These are phyloP conservation scores for Genyomyrus donnyi DNA, from an alignment of 2,113 vertebrate species.

Conservation along the genomic window DNA sequence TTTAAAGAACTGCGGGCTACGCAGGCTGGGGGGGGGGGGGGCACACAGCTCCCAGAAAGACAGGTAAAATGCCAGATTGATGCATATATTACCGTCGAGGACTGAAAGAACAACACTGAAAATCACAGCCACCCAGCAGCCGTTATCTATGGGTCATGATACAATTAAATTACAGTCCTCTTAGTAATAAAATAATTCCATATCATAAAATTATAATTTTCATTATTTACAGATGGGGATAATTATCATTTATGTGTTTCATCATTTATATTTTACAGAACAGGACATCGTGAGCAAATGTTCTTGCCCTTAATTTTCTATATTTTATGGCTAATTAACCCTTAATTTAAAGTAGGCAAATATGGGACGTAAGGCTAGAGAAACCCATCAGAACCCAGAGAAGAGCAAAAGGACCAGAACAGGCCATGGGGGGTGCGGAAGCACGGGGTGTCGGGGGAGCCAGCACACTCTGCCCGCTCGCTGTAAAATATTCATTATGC, in stretches of 20 bases:
- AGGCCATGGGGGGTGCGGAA: neutral
- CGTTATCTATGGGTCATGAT: neutral
- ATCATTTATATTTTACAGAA: neutral
- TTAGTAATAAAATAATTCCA: neutral
- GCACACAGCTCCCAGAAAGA: neutral
- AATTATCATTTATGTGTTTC: neutral
- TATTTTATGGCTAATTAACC: conserved; percentile 1
- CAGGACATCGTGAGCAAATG: neutral
- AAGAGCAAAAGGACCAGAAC: neutral
- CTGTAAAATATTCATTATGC: neutral
- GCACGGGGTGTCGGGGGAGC: neutral
- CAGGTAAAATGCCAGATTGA: neutral
- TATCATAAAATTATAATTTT: neutral
- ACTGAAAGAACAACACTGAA: neutral
- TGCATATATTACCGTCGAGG: neutral
- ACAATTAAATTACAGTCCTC: neutral
- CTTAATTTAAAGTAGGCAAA: neutral
- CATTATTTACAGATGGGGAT: neutral
- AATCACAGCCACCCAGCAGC: neutral
- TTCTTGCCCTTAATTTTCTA: conserved; percentile 6
- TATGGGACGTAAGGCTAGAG: neutral
- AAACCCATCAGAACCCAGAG: neutral
- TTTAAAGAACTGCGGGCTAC: neutral
- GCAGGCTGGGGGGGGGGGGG: neutral
- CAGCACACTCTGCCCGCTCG: neutral